Base-by-base conservation (phyloP, 2,888 invertebrate species). In the Rapana venosa region DNA sequence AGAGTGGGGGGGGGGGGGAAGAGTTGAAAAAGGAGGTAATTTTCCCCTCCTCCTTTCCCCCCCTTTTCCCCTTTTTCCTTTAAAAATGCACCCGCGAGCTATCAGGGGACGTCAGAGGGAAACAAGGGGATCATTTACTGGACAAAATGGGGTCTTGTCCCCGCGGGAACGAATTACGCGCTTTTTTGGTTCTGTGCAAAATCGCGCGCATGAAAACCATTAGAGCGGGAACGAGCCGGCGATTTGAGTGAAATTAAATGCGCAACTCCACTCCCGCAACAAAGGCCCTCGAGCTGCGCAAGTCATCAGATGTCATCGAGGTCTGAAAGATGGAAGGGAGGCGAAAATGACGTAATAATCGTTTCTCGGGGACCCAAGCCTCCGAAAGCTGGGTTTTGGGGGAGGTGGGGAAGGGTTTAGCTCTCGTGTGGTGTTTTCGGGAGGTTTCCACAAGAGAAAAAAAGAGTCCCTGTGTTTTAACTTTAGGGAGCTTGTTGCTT, bases 101-200 rank as follows among this genome's bases (percentile, higher is more conserved):
- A 79, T 88, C 81, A 8, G 8, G 79, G 88, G 88, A 88, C 81
- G 35, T 32, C 30, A 58, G 81, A 20, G 17, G 32, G 11, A 77
- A 79, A 35, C 79, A 88, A 81, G 88, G 79, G 88, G 88, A 88
- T 88, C 79, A 88, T 88, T 88, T 88, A 88, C 81, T 87, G 81
- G 32, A 35, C 30, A n/a, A 79, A 88, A 87, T 20, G 58, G 2
- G 70, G 77, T 77, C 81, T 79, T 79, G 88, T 88, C 88, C 61
- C 58, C 58, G 79, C 77, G 79, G 88, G 61, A 88, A 88, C 81
- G 88, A 88, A 88, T 88, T 88, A 88, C 81, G 79, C 77, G 81
- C 56, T 81, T 61, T 79, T 36, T 88, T 56, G 87, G 70, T 70
- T 87, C 56, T 66, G 87, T 35, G 70, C 70, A 11, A 87, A 66